phyloP scores from a whole-genome alignment of 2,888 invertebrate species.

The Pseudanteris insignis region DNA sequence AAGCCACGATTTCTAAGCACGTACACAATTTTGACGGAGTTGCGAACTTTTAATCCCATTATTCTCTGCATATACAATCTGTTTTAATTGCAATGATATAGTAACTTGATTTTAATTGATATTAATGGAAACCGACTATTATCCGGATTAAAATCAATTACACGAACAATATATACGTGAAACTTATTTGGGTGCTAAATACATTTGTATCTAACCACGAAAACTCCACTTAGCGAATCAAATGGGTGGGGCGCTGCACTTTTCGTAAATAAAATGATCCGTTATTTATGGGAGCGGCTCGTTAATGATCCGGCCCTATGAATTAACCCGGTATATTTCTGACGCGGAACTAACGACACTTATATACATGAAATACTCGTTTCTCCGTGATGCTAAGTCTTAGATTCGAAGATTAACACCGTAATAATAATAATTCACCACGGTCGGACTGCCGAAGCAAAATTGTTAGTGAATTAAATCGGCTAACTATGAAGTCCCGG shows the following conservation, averaged over 20 bases:
- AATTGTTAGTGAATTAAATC: background rate
- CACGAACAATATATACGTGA: background rate
- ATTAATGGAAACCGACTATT: slow-evolving; percentile 18
- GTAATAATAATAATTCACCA: background rate
- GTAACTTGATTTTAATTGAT: slow-evolving; percentile 9
- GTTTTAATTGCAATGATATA: slow-evolving; percentile 8
- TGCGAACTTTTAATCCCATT: too few relatives aligned
- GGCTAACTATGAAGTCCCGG: too few relatives aligned
- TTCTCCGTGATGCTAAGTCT: background rate
- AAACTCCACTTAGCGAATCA: too few relatives aligned
- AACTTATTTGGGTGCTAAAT: slow-evolving; percentile 5
- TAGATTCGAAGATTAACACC: background rate
- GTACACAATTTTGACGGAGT: background rate
- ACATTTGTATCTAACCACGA: slow-evolving; percentile 6
- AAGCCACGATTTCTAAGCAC: background rate
- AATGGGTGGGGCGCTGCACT: slow-evolving; percentile 12
- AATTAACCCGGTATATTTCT: too few relatives aligned
- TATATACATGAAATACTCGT: too few relatives aligned
- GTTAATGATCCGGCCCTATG: slow-evolving; percentile 19
- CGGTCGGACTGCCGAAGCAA: background rate
- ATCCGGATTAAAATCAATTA: slow-evolving; percentile 17
- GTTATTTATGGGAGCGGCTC: slow-evolving; percentile 22
- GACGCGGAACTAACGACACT: too few relatives aligned
- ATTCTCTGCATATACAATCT: background rate
- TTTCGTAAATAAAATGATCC: slow-evolving; percentile 24